Conservation (phyloP, 2,888 invertebrate genomes). For the Frankliniella fusca region DNA sequence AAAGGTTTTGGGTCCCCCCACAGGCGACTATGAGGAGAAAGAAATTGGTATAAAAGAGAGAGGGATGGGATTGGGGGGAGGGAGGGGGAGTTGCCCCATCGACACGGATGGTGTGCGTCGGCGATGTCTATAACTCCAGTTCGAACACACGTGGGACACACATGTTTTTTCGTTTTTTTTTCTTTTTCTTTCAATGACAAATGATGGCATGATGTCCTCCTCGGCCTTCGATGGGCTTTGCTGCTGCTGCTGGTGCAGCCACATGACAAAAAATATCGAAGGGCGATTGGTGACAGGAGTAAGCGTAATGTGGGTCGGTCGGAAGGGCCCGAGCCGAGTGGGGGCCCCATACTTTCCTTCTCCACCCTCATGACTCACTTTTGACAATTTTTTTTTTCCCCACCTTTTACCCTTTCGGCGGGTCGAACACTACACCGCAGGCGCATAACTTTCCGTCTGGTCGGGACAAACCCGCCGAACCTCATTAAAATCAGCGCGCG, state of each 20-base stretch:
- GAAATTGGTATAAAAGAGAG: no score
- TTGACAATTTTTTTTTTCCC: no score
- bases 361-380: no score
- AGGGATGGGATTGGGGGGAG: no score
- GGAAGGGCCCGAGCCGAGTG: not conserved
- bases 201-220: not conserved
- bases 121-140: not conserved
- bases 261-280: not conserved
- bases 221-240: constrained; percentile 6
- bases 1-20: not conserved
- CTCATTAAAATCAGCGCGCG: no score
- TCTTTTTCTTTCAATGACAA: not conserved
- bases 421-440: no score
- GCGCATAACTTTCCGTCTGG: no score
- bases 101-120: not conserved
- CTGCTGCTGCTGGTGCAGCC: not conserved
- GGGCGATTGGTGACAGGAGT: not conserved
- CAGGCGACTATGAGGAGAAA: no score
- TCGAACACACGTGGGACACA: not conserved
- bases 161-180: not conserved
- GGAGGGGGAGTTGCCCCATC: not conserved
- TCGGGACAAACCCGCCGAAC: no score
- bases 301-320: not conserved
- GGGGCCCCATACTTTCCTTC: not conserved
- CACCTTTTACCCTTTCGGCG: no score